Base-by-base conservation (phyloP, 2,888 invertebrate genomes). In the Pristionchus maxplancki region DNA sequence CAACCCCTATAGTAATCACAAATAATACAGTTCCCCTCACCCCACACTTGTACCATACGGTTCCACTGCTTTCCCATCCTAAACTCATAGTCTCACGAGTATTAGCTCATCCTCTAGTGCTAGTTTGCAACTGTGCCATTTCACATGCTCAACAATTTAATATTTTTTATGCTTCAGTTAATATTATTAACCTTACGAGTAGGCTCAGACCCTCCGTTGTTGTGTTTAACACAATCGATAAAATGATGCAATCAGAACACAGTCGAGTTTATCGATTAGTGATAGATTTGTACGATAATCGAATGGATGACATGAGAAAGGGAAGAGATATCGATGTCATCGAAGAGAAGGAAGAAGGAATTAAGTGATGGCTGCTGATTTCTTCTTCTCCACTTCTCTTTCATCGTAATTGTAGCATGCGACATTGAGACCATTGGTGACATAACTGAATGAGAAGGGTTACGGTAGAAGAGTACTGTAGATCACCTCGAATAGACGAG, bases 251-350 rank as follows among this genome's bases (percentile, higher is more conserved):
- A 53, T 53, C 44, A 34, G 82, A 83, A 83, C 82, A 83, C 53
- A 83, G 34, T 44, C 82, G 82, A 83, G 82, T 83, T 83, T 83
- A 83, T 83, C 82, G 50, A 53, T 83, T 83, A 78, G 82, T 83
- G 82, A 83, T 83, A 83, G 82, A 83, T 83, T 83, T 83, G 82
- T 53, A 83, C 82, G 82, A 83, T 15, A 83, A 83, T 53, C 50
- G 82, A 83, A 83, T 44, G 11, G 44, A 78, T 1, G 71, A 24
- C 71, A 40, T 74, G 40, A 40, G 58, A 58, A 24, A 40, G 11
- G 78, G 28, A 34, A 67, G 20, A 34, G 44, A 78, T 11, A 11
- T 44, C 28, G 78, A 5, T 40, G 44, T 28, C 0, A 48, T 78
- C 44, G 78, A 48, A 9, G 78, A 44, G 28, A 34, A 71, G 71